These are phyloP conservation scores for Agonum fuliginosum DNA, from an alignment of 2,888 invertebrate genomes.

Conservation along the genomic window DNA sequence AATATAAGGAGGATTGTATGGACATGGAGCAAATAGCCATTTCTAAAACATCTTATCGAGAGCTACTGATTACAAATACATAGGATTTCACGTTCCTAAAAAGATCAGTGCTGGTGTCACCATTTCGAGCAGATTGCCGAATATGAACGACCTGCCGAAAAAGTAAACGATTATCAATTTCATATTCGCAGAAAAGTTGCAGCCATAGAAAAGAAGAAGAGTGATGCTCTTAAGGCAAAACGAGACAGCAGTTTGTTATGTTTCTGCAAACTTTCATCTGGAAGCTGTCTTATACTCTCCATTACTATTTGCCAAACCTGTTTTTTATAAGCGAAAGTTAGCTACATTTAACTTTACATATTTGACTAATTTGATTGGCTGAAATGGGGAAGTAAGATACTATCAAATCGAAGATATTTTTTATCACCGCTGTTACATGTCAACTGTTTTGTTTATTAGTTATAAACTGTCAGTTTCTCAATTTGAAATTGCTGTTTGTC, in stretches of 20 bases:
- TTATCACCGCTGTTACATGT: too few relatives aligned
- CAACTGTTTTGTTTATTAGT: too few relatives aligned
- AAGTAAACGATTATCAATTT: background rate
- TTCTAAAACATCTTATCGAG: background rate
- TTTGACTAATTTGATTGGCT: too few relatives aligned
- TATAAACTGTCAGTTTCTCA: too few relatives aligned
- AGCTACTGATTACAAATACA: background rate
- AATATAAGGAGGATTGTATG: too few relatives aligned
- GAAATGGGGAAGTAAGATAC: too few relatives aligned
- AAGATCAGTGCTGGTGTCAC: background rate
- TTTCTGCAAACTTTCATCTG: background rate
- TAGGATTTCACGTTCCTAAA: background rate
- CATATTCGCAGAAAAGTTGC: background rate
- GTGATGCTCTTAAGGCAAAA: background rate
- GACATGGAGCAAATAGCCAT: too few relatives aligned
- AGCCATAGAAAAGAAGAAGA: background rate
- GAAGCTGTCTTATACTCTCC: background rate
- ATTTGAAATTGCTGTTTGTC: too few relatives aligned
- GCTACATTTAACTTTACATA: background rate
- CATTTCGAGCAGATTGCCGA: background rate
- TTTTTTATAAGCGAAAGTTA: background rate
- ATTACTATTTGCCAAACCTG: background rate
- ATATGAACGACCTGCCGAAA: background rate
- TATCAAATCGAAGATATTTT: too few relatives aligned
- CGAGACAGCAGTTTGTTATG: too few relatives aligned